Evolutionary conservation across 92 coral and sea anemone genomes (phyloP), one percentile per base, ranked within the genome.

Genomic region (Isaurus tuberculatus): DNA sequence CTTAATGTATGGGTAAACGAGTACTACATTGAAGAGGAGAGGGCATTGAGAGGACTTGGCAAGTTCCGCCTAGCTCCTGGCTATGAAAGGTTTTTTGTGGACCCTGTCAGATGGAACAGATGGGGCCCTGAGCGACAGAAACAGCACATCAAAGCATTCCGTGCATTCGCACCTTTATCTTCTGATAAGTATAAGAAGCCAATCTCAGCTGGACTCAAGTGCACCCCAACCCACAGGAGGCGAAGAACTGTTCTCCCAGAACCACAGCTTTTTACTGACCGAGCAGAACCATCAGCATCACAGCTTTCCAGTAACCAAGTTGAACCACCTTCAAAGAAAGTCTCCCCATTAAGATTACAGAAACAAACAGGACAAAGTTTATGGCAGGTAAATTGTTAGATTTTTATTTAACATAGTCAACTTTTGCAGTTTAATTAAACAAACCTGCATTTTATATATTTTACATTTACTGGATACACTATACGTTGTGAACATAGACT

Each of bases 61-160:
- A 44, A 44, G 51, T 82, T 44, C 51, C 84, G 82, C 11, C 81
- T 89, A 13, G 90, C 92, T 55, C 90, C 81, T 23, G 89, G 89
- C 2, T 85, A 79, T 48, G 89, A 85, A 36, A 71, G 83, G n/a
- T 90, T 87, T 44, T 51, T 23, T 20, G 86, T 90, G 28, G 93
- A 90, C 17, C 88, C 90, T 13, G 64, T 79, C 29, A 79, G 13
- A 28, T 90, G 89, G 93, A 87, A 90, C 70, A 40, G 84, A 14
- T 90, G 91, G 91, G 86, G 91, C 70, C 91, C 81, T 26, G 86
- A 90, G 61, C 44, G 91, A 16, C 80, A 82, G 79, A 36, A 55
- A 23, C 72, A 60, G 51, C 84, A 27, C 46, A 20, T 32, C 55
- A 70, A 17, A 22, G 40, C n/a, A 60, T 53, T 53, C 27, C 28